Base-by-base conservation (phyloP, 1,140 invertebrate species). In the Drosophila biarmipes region DNA sequence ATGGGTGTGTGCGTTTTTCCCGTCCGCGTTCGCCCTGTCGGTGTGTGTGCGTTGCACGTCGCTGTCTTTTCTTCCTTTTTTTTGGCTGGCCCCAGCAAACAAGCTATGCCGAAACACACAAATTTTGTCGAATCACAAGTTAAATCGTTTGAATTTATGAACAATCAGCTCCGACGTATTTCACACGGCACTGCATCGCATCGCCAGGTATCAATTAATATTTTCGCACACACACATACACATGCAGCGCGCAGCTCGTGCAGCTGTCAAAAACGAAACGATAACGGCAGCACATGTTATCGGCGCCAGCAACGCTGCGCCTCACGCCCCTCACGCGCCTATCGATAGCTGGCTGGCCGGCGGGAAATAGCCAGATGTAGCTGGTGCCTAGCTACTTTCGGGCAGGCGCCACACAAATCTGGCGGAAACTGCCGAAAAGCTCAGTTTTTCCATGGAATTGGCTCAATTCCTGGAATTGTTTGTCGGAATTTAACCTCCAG, bases 161-260 rank as follows among this genome's bases (percentile, higher is more conserved):
- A 56, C 42, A 45, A 64, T 37, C 61, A 64, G 27, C 12, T 34
- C 40, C 19, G 40, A 56, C 40, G 54, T 58, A 58, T 27, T 27
- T 49, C 34, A 59, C 56, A 59, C 56, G 29, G 43, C 55, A 58
- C 55, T 58, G 29, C 55, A 58, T 57, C 37, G 56, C 55, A 57
- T 43, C 56, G 46, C 24, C 24, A 59, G 21, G 43, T 58, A 52
- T 58, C 29, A 58, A 52, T 53, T 53, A 53, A 37, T 49, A 49
- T 49, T 49, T 49, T 49, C 27, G 27, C 46, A 49, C 46, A 49
- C 21, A 46, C 46, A 49, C 46, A 34, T 17, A 49, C 46, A 48
- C 45, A 48, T 48, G 24, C 45, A 48, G 45, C 45, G 42, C 19
- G 42, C 43, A 46, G 43, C 43, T 29, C 45, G 45, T 48, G 45